Evolutionary conservation across 2,113 vertebrate genomes (phyloP).

Genomic region (Cyprinodon tularosa): DNA sequence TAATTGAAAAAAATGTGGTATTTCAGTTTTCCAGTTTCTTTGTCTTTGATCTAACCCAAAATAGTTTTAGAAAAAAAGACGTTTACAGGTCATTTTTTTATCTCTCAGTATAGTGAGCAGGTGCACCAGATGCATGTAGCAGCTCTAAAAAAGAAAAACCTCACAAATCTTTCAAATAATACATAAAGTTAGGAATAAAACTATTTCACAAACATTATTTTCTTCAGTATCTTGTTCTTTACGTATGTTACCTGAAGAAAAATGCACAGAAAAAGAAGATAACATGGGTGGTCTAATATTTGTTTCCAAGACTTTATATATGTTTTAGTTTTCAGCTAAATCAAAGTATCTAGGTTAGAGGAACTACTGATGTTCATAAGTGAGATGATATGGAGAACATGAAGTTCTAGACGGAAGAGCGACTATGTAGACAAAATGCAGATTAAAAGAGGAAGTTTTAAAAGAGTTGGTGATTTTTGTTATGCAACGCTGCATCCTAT

Average conservation of each 20-base stretch:
- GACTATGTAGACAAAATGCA: conserved; percentile 4
- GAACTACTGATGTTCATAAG: conserved; percentile 9
- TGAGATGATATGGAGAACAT: background rate
- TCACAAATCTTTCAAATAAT: no score
- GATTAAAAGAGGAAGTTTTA: conserved; percentile 69
- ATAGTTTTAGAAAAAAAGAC: background rate
- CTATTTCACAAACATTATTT: no score
- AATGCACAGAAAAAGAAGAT: background rate
- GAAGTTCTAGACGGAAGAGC: conserved; percentile 5
- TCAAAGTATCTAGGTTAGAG: background rate
- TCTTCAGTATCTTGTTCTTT: no score
- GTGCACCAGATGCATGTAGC: background rate
- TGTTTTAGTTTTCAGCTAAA: background rate
- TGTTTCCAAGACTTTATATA: background rate
- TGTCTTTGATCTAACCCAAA: background rate
- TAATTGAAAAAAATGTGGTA: background rate
- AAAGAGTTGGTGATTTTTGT: conserved; percentile 34
- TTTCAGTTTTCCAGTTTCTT: background rate
- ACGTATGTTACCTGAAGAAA: no score
- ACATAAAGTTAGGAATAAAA: no score
- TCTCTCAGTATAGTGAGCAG: background rate
- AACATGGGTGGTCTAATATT: background rate
- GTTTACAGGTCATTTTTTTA: background rate
- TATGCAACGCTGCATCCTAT: conserved; percentile 51
- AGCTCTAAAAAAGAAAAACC: no score